Evolutionary conservation across 2,113 vertebrate species (phyloP), one percentile per base, ranked within the genome.

Genomic region (Perca fluviatilis): DNA sequence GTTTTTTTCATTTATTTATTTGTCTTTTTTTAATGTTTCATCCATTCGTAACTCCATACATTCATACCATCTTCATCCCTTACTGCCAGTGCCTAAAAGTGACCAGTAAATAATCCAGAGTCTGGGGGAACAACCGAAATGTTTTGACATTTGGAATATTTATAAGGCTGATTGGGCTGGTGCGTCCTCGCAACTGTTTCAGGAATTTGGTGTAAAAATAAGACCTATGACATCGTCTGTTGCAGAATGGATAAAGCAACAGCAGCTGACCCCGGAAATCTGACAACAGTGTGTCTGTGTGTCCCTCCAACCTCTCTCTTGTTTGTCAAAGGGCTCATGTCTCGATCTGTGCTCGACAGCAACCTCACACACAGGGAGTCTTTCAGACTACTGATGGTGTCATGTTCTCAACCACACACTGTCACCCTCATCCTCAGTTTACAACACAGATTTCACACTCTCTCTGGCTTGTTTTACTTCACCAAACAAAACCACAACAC

Each of bases 301-400:
- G 49, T 21, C 51, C 11, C 62, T 69, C 25, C 57, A 3, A 4
- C 47, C 23, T 67, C 61, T 62, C 25, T 73, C 12, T 67, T 58
- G 50, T 70, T 60, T 72, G 74, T 77, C 67, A 69, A 40, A 69
- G 25, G 65, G 25, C 62, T 77, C 53, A 33, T 68, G 53, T 79
- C 54, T 65, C 14, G 0, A 27, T 56, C 46, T 50, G 74, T 72
- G 73, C 72, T 30, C 15, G 4, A 25, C 65, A 56, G 25, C 43
- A 58, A 8, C 30, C n/a, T n/a, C 56, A 18, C 57, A 56, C 69
- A 63, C 33, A 65, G 0, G 53, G 5, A 46, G 51, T n/a, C 51
- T 66, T 56, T 68, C 50, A 61, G 70, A 56, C 65, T 25, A 25
- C 54, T 51, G 53, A 54, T 47, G 19, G 30, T 83, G 68, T 84